Conservation (phyloP, 2,113 vertebrate species). For the Hypocryptadius cinnamomeus region DNA sequence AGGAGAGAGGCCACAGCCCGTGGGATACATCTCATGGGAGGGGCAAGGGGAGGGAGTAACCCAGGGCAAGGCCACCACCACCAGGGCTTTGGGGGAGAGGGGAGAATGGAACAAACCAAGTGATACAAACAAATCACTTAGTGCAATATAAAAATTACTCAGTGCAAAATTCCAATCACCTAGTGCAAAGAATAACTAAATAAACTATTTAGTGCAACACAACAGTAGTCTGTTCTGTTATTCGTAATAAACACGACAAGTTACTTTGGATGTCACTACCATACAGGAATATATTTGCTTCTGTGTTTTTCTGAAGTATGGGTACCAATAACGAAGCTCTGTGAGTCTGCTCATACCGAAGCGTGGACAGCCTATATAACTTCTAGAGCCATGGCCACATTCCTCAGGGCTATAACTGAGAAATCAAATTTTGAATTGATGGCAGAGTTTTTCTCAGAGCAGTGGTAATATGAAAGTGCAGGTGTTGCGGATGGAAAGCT, state of each 20-base stretch:
- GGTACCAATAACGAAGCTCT: neutral
- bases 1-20: too few species aligned
- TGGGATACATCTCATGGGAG: too few species aligned
- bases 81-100: too few species aligned
- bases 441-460: neutral
- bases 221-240: neutral
- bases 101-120: too few species aligned
- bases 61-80: too few species aligned
- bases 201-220: too few species aligned
- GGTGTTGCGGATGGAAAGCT: neutral
- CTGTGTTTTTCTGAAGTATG: neutral
- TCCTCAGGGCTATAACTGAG: neutral
- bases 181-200: too few species aligned
- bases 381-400: neutral
- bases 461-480: neutral
- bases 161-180: too few species aligned
- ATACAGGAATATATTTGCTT: neutral
- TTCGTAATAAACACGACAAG: rapidly evolving
- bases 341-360: neutral
- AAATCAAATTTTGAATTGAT: neutral
- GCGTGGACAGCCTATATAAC: rapidly evolving
- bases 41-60: too few species aligned
- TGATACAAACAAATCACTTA: too few species aligned
- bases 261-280: neutral
- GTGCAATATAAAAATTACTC: too few species aligned